phyloP scores from a whole-genome alignment of 2,888 invertebrate species.

The Linnaemya vulpina region DNA sequence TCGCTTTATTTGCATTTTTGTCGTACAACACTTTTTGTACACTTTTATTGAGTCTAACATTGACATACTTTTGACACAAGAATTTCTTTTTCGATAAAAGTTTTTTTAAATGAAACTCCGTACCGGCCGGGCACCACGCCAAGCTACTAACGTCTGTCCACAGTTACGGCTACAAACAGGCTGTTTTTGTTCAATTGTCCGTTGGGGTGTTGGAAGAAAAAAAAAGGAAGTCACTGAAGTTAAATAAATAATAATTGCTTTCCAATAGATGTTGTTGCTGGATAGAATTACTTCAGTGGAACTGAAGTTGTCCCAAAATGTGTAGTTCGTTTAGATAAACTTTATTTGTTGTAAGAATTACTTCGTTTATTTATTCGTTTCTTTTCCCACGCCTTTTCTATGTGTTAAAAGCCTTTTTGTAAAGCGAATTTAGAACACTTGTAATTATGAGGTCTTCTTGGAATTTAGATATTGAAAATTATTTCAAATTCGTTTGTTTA shows the following conservation, averaged over 20 bases:
- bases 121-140: background rate
- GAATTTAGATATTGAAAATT: conserved; percentile 55
- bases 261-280: conserved; percentile 4
- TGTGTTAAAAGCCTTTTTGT: conserved; percentile 29
- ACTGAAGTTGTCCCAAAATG: conserved; percentile 7
- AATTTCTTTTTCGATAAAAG: background rate
- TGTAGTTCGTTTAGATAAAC: conserved; percentile 44
- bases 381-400: conserved; percentile 67
- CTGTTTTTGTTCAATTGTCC: conserved; percentile 7
- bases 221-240: conserved; percentile 64
- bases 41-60: conserved; percentile 32
- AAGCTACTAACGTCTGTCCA: background rate
- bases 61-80: background rate
- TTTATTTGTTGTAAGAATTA: conserved; percentile 33
- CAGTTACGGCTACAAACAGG: no score
- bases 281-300: background rate
- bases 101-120: background rate
- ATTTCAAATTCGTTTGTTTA: conserved; percentile 34
- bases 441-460: conserved; percentile 49
- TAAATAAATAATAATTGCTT: conserved; percentile 62
- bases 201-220: conserved; percentile 16
- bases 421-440: conserved; percentile 42
- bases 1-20: conserved; percentile 14
- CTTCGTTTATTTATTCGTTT: background rate
- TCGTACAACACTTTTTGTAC: conserved; percentile 6